Percentiles rank a stretch among this genome's conserved stretches.
Evolutionary conservation across 2,797 vertebrate species (phyloP).

Genomic region (Parotocinclus haroldoi): DNA sequence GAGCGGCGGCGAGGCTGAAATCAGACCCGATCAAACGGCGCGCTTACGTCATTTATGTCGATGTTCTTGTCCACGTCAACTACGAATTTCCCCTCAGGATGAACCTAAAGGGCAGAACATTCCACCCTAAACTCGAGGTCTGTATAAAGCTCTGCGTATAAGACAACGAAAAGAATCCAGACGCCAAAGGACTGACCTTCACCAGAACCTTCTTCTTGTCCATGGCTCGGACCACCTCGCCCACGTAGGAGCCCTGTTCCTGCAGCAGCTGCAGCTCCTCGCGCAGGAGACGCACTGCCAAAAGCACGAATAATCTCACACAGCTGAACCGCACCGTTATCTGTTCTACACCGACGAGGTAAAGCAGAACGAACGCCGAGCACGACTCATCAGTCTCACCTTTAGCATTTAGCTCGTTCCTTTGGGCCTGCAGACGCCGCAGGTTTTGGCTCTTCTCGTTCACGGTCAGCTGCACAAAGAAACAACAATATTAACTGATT

Average conservation of each 20-base stretch:
- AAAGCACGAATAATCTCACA: background rate
- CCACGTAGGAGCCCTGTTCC: constrained; percentile 97
- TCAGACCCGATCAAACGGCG: no score
- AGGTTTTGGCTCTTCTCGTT: constrained; percentile 98
- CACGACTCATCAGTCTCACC: constrained; percentile 62
- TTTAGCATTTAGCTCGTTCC: constrained; percentile 97
- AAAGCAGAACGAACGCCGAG: no score
- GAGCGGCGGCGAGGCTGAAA: no score
- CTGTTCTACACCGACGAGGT: no score
- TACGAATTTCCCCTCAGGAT: constrained; percentile 96
- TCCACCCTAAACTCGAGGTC: no score
- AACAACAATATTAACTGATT: background rate
- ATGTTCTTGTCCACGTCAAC: constrained; percentile 99
- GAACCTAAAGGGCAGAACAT: constrained; percentile 77
- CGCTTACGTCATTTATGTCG: constrained; percentile 97
- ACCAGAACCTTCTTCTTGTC: constrained; percentile 99
- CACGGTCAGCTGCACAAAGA: constrained; percentile 80
- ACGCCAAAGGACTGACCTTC: constrained; percentile 73
- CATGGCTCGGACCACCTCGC: constrained; percentile 97
- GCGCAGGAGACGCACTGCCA: constrained; percentile 85
- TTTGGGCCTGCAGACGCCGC: constrained; percentile 90
- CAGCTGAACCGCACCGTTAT: background rate
- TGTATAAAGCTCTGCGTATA: no score
- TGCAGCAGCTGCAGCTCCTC: constrained; percentile 96
- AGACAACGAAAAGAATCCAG: background rate